These are phyloP conservation scores for Drosophila atripex DNA, from an alignment of 2,888 invertebrate species.

Conservation along the genomic window DNA sequence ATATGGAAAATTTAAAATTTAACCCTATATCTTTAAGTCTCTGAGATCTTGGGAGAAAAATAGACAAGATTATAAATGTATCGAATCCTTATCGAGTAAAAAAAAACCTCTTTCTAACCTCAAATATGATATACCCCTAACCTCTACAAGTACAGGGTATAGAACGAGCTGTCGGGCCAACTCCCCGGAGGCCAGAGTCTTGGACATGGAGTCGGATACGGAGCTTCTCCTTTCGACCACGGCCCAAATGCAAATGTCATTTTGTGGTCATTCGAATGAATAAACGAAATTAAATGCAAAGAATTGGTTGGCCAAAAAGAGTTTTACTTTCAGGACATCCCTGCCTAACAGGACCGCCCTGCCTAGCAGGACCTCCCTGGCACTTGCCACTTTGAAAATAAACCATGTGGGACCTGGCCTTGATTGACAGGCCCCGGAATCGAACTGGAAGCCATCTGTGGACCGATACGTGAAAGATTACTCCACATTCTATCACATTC, in stretches of 20 bases:
- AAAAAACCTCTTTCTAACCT: neutral
- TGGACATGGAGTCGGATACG: neutral
- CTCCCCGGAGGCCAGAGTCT: conserved; percentile 33
- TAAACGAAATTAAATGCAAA: conserved; percentile 82
- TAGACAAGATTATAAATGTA: no score
- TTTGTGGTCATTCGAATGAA: conserved; percentile 82
- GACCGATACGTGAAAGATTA: conserved; percentile 37
- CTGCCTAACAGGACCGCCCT: neutral
- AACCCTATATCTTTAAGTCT: no score
- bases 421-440: conserved; percentile 54
- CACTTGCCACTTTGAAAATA: conserved; percentile 4
- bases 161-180: conserved; percentile 21
- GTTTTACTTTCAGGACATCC: conserved; percentile 48
- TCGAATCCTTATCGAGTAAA: no score
- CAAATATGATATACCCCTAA: neutral
- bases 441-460: conserved; percentile 52
- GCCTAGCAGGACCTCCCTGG: neutral
- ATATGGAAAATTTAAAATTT: no score
- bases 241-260: conserved; percentile 80
- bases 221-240: no score
- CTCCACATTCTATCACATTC: conserved; percentile 4
- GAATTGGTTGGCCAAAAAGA: conserved; percentile 54
- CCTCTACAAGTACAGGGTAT: neutral
- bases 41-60: no score
- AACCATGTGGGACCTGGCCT: conserved; percentile 64